Evolutionary conservation across 92 coral and sea anemone genomes (phyloP).

Genomic region (Plumapathes pennacea): DNA sequence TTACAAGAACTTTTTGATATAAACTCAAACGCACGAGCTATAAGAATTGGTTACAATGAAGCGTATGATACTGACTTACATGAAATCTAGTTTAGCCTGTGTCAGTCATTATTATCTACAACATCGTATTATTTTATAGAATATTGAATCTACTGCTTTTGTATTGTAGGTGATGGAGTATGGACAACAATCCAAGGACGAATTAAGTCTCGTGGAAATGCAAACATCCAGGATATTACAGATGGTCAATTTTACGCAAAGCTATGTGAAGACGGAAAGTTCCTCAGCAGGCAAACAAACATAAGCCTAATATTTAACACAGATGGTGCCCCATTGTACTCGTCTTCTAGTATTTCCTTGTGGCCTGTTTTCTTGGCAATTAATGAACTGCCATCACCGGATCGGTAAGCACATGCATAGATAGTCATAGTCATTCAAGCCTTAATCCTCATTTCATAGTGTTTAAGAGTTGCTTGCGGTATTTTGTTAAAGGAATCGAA

Average conservation of each 20-base stretch:
- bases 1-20: no score
- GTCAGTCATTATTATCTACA: no score
- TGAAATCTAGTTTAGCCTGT: no score
- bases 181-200: slow-evolving; percentile 34
- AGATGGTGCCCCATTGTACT: slow-evolving; percentile 58
- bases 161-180: slow-evolving; percentile 22
- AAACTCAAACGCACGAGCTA: no score
- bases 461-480: no score
- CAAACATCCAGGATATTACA: slow-evolving; percentile 27
- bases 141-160: no score
- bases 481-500: no score
- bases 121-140: no score
- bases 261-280: slow-evolving; percentile 36
- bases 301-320: slow-evolving; percentile 65
- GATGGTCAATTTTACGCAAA: slow-evolving; percentile 45
- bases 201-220: slow-evolving; percentile 12
- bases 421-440: no score
- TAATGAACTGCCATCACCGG: slow-evolving; percentile 61
- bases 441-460: no score
- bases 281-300: slow-evolving; percentile 10
- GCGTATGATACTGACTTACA: no score
- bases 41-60: no score
- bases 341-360: slow-evolving; percentile 45
- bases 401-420: slow-evolving; percentile 54
- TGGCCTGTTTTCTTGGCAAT: slow-evolving; percentile 60